Percentiles rank a stretch among this genome's conserved stretches.
Conservation (phyloP, 2,797 vertebrate species). For the Catharus ustulatus region DNA sequence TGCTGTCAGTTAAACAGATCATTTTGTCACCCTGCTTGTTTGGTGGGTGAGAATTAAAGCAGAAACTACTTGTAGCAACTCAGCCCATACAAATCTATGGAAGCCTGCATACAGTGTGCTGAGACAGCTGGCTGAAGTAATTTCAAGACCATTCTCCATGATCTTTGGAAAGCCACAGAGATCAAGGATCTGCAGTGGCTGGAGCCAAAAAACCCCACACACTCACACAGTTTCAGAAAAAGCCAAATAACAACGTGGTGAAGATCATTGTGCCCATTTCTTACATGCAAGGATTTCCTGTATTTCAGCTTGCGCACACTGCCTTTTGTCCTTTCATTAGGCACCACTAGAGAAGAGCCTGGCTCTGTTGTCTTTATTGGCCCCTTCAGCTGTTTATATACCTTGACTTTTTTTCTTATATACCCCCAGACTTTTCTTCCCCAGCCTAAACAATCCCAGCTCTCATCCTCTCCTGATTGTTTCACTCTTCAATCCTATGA, state of each 20-base stretch:
- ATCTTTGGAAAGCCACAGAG: not conserved
- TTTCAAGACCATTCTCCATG: not conserved
- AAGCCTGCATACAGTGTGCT: not conserved
- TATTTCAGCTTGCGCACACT: not conserved
- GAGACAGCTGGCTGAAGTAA: not conserved
- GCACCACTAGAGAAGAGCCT: not conserved
- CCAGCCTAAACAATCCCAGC: not conserved
- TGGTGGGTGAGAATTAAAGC: not conserved
- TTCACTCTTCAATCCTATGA: not conserved
- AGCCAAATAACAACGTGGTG: not conserved
- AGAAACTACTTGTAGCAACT: not conserved
- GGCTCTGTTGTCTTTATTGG: not conserved
- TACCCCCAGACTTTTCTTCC: not conserved
- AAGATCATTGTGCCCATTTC: not conserved
- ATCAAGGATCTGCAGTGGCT: not conserved
- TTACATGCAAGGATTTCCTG: not conserved
- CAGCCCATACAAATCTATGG: not conserved
- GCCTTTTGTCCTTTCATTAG: not conserved
- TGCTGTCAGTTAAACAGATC: not conserved
- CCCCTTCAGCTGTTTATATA: not conserved
- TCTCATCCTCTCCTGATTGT: not conserved
- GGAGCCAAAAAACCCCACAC: fast-evolving
- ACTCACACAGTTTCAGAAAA: not conserved
- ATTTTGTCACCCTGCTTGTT: not conserved
- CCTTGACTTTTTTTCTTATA: not conserved